Evolutionary conservation across 2,888 invertebrate genomes (phyloP), one percentile per base, ranked within the genome.

Genomic region (Sympetrum striolatum): DNA sequence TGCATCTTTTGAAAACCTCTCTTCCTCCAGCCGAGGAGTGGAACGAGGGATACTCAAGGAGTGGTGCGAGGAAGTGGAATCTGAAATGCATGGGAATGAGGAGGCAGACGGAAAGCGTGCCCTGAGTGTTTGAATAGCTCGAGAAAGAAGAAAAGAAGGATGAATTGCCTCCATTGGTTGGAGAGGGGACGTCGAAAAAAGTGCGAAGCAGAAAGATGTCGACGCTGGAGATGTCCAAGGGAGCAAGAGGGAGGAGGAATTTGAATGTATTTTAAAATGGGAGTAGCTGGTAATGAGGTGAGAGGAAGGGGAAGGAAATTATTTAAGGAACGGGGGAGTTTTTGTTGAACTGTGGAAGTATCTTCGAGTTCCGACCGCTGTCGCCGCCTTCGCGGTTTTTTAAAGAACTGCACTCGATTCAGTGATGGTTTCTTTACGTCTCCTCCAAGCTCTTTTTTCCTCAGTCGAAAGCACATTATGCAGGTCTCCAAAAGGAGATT

Each of bases 221-320:
- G 35, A 31, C 3, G 35, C 18, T 18, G n/a, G 82, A 25, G 48
- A 86, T 22, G 37, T 58, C 31, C 37, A n/a, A 86, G 86, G 37
- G 60, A n/a, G 37, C 2, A 35, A 86, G 58, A 15, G 86, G 37
- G 64, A 39, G 12, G 53, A 18, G 18, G 12, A 86, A 86, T 86
- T n/a, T 60, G 86, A 86, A 86, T 86, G 86, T 58, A 86, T 86
- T 86, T 39, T 37, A 60, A 60, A 64, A 86, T 86, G 86, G 64
- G 86, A 64, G 60, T 86, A 86, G 86, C 86, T 64, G 86, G 37
- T 86, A 39, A 86, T 86, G 86, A 64, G 86, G 86, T 22, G 86
- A 64, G 15, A 22, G 86, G 37, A 35, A 37, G 60, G 58, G 18
- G n/a, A 44, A 81, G 44, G 25, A 48, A 60, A 60, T 60, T 35